These are phyloP conservation scores for Habropoda laboriosa DNA, from an alignment of 1,140 invertebrate species.

Conservation along the genomic window DNA sequence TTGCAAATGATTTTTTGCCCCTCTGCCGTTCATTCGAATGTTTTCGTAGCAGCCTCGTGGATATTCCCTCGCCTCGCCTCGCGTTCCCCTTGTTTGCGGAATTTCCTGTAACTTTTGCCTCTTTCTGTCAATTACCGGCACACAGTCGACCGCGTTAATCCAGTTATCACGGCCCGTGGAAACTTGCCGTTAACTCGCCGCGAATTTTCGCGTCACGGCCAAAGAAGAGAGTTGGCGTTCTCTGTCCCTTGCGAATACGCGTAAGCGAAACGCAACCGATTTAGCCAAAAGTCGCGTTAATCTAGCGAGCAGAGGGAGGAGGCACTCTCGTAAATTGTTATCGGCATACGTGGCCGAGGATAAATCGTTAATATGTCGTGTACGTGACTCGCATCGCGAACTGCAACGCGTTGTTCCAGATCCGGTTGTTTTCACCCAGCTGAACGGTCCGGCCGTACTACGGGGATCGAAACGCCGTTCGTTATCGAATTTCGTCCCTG, in stretches of 20 bases:
- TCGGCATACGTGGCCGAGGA: constrained; percentile 49
- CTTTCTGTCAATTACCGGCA: constrained; percentile 31
- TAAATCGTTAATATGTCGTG: constrained; percentile 63
- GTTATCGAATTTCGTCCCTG: constrained; percentile 18
- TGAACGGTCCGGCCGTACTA: too few relatives aligned
- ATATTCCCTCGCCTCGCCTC: not conserved
- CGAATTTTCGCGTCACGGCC: constrained; percentile 10
- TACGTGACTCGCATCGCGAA: constrained; percentile 49
- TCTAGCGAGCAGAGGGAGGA: not conserved
- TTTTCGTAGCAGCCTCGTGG: not conserved
- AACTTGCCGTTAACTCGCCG: constrained; percentile 30
- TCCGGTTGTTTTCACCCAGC: constrained; percentile 41
- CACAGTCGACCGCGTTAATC: constrained; percentile 20
- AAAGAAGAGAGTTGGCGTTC: not conserved
- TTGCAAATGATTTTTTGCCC: constrained; percentile 17
- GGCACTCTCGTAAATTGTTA: constrained; percentile 58
- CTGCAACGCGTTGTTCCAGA: constrained; percentile 38
- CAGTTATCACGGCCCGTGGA: constrained; percentile 6
- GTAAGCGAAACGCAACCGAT: constrained; percentile 7
- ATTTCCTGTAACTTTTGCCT: constrained; percentile 36
- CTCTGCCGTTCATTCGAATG: not conserved
- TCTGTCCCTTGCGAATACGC: not conserved
- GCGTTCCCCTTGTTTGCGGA: constrained; percentile 23
- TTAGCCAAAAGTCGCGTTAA: constrained; percentile 9
- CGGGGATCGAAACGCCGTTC: not conserved